Conservation (phyloP, 1,140 invertebrate genomes). For the Lithobius niger region DNA sequence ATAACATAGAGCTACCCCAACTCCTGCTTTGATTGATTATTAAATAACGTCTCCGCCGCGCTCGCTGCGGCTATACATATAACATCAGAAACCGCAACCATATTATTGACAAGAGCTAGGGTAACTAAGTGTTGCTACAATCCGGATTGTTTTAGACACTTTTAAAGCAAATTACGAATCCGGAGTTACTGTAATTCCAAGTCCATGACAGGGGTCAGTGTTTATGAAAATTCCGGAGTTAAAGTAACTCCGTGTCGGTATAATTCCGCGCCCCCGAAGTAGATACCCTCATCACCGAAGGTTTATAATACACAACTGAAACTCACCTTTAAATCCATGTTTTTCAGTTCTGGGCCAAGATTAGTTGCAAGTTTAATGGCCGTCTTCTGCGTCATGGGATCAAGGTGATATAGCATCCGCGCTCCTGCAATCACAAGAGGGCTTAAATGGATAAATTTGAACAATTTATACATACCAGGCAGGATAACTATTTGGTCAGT, state of each 20-base stretch:
- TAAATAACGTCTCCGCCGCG: too few relatives aligned
- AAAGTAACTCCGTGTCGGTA: neutral
- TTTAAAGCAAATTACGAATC: neutral
- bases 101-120: too few relatives aligned
- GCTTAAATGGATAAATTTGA: constrained; percentile 7
- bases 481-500: constrained; percentile 4
- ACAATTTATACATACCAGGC: constrained; percentile 11
- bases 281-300: constrained; percentile 18
- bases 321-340: constrained; percentile 33
- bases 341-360: constrained; percentile 34
- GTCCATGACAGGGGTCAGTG: neutral
- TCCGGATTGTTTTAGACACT: too few relatives aligned
- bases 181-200: neutral
- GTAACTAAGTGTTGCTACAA: constrained; percentile 10
- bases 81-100: too few relatives aligned
- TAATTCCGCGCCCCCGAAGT: too few relatives aligned
- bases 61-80: too few relatives aligned
- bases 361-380: constrained; percentile 48
- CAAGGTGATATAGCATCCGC: constrained; percentile 51
- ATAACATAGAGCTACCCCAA: too few relatives aligned
- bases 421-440: constrained; percentile 32
- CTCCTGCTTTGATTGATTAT: too few relatives aligned
- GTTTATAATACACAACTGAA: constrained; percentile 17
- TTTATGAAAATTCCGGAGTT: neutral
- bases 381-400: constrained; percentile 41